Base-by-base conservation (phyloP, 1,140 invertebrate genomes). In the Atta cephalotes region DNA sequence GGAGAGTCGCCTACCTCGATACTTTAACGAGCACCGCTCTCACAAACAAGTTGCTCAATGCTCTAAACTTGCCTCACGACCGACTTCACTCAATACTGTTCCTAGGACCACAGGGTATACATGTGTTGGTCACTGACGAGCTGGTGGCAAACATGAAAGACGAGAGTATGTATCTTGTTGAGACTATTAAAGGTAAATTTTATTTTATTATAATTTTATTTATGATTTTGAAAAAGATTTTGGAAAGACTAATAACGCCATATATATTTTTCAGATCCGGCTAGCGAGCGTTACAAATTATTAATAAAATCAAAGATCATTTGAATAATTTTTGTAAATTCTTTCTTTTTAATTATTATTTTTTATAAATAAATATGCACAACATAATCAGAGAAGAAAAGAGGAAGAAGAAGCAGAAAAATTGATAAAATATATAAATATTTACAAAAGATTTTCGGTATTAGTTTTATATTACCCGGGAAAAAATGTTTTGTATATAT, bases 1-100 rank as follows among this genome's bases (percentile, higher is more conserved):
- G 97, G 96, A 97, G 97, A 94, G 97, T 97, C n/a, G 95, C 98
- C 16, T 98, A 98, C 92, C 94, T 99, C 82, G 96, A 97, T 60
- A 95, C 95, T 14, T 95, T 97, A 31, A 97, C 96, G n/a, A 96
- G 96, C 72, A 93, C 93, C 31, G 97, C 98, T 87, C 93, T 99
- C 28, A 93, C 96, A 25, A 95, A 95, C 81, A 98, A 98, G 93
- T 93, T 98, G 45, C 94, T 96, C 10, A 90, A 93, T 0, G 94
- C 97, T 18, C 93, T 97, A 51, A 96, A 96, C 77, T 92, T 97
- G 35, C 92, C 95, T 7, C 90, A 94, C 1, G 95, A 96, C 80
- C 96, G 96, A 92, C 95, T 98, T 65, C 95, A 95, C 63, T 96
- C 96, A 76, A 94, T 98, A 60, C 97, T 97, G 87, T 95, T 97